Evolutionary conservation across 2,797 vertebrate species (phyloP).

Genomic region (Chloroceryle amazona): DNA sequence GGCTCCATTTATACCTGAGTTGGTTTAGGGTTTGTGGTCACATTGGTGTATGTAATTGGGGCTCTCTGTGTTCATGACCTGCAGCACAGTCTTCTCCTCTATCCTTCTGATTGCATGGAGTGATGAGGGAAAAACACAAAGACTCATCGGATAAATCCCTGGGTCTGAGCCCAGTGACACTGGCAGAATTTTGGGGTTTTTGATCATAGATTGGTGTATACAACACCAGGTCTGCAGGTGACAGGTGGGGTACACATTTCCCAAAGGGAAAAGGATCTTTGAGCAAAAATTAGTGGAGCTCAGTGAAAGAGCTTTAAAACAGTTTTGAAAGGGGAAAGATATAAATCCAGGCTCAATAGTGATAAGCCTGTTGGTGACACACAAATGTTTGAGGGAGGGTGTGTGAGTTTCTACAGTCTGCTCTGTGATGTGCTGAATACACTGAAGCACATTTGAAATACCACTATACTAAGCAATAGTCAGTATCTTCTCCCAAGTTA

Average conservation of each 20-base stretch:
- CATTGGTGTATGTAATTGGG: too few species aligned
- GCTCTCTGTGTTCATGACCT: too few species aligned
- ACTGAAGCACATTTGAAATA: too few species aligned
- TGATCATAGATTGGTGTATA: not conserved
- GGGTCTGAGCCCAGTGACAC: not conserved
- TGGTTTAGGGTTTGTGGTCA: not conserved
- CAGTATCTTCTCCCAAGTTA: too few species aligned
- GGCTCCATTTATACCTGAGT: not conserved
- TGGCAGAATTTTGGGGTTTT: not conserved
- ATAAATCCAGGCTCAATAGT: not conserved
- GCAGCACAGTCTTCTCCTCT: too few species aligned
- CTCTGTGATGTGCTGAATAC: too few species aligned
- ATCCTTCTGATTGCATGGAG: too few species aligned
- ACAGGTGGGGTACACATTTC: not conserved
- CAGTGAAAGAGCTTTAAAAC: not conserved
- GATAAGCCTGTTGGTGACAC: not conserved
- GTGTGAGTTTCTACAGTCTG: too few species aligned
- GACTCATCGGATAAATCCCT: too few species aligned
- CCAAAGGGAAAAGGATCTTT: not conserved
- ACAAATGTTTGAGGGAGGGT: not conserved
- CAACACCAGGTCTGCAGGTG: not conserved
- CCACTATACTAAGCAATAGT: too few species aligned
- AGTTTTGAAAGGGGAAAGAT: not conserved
- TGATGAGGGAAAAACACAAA: too few species aligned
- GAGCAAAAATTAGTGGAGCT: not conserved